A percentile compares a stretch with the other conserved stretches of the same genome.
phyloP scores from a whole-genome alignment of 2,113 vertebrate species.

The Dryoscopus gambensis region DNA sequence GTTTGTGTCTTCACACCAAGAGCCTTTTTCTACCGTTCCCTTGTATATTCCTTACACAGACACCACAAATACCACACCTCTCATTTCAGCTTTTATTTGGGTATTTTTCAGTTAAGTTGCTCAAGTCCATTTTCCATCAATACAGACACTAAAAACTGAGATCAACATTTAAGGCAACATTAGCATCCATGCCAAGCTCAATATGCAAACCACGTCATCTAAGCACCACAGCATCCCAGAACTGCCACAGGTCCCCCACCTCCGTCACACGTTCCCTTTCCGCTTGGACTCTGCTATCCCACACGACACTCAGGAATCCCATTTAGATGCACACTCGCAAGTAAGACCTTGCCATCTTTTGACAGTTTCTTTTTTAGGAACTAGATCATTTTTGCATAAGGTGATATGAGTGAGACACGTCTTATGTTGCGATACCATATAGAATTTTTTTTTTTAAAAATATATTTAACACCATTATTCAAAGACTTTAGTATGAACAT shows the following conservation, averaged over 20 bases:
- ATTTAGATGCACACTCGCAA: neutral
- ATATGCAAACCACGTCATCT: neutral
- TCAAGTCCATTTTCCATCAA: slow-evolving; percentile 51
- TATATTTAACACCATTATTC: neutral
- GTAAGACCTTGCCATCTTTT: neutral
- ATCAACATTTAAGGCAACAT: slow-evolving; percentile 63
- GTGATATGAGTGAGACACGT: neutral
- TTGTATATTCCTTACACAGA: neutral
- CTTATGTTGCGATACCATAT: neutral
- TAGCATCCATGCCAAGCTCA: slow-evolving; percentile 52
- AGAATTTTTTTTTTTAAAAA: neutral
- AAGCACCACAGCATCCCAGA: slow-evolving; percentile 36
- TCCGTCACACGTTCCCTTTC: slow-evolving; percentile 6
- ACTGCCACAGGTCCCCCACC: neutral
- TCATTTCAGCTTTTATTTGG: slow-evolving; percentile 47
- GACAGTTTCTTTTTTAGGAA: neutral
- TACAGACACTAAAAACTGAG: slow-evolving; percentile 55
- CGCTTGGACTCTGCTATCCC: neutral
- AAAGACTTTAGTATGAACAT: neutral
- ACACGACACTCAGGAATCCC: neutral
- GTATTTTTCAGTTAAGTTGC: slow-evolving; percentile 53
- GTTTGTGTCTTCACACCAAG: neutral
- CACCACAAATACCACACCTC: neutral
- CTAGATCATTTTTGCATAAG: neutral
- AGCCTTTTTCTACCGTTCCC: neutral